Evolutionary conservation across 2,888 invertebrate genomes (phyloP).

Genomic region (Agrotis clavis): DNA sequence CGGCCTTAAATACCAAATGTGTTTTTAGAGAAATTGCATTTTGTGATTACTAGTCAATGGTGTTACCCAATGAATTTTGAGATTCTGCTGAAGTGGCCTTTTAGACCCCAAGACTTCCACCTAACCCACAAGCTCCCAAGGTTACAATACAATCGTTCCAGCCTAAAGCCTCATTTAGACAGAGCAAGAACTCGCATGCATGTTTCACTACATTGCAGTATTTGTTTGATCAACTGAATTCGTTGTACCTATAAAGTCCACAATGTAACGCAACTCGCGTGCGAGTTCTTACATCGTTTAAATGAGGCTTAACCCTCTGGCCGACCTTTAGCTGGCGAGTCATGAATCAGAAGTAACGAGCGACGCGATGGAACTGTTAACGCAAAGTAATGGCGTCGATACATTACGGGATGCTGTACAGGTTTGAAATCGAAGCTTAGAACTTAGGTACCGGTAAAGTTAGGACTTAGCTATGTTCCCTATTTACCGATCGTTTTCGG

Average conservation of each 20-base stretch:
- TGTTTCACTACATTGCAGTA: no score
- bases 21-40: no score
- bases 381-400: conserved; percentile 19
- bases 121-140: conserved; percentile 14
- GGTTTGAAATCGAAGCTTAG: conserved; percentile 3
- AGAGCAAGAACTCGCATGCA: no score
- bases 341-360: conserved; percentile 52
- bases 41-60: no score
- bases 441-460: conserved; percentile 2
- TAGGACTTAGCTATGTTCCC: neutral
- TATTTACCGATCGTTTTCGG: neutral
- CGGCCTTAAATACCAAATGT: no score
- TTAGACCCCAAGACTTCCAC: neutral
- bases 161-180: neutral
- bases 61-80: no score
- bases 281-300: no score
- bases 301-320: conserved; percentile 11
- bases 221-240: no score
- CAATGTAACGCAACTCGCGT: no score
- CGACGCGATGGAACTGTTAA: conserved; percentile 28
- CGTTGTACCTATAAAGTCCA: no score
- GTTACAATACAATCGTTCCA: conserved; percentile 40
- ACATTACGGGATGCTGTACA: conserved; percentile 6
- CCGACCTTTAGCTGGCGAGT: conserved; percentile 33
- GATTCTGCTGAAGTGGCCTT: no score